Conservation (phyloP, 2,888 invertebrate genomes). For the Galerucella calmariensis region DNA sequence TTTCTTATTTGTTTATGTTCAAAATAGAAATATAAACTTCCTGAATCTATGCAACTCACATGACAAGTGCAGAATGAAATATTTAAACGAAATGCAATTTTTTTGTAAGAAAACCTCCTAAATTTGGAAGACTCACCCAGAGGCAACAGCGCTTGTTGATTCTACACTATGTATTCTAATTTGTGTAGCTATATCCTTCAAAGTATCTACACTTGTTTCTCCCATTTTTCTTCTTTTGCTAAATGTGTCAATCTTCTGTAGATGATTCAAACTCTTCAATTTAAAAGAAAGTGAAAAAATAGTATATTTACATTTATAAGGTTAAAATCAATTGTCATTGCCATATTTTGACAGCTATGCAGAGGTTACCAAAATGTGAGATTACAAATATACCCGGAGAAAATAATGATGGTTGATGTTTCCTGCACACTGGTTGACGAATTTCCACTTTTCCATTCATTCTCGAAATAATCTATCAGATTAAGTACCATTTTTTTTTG, state of each 20-base stretch:
- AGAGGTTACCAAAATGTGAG: too few species aligned
- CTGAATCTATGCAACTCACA: too few species aligned
- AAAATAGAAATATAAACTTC: too few species aligned
- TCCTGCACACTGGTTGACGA: too few species aligned
- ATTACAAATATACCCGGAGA: too few species aligned
- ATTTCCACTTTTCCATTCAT: too few species aligned
- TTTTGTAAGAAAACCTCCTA: neutral
- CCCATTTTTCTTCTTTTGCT: constrained; percentile 11
- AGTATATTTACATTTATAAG: neutral
- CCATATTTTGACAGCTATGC: neutral
- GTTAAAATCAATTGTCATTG: neutral
- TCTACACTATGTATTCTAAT: constrained; percentile 91
- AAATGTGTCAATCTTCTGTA: neutral
- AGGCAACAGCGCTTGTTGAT: constrained; percentile 93
- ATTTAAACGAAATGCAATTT: too few species aligned
- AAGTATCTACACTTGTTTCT: constrained; percentile 69
- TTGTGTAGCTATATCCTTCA: constrained; percentile 92
- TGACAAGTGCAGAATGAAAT: neutral
- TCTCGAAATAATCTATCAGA: too few species aligned
- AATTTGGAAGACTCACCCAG: constrained; percentile 77
- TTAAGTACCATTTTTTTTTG: too few species aligned
- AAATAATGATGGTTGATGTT: too few species aligned
- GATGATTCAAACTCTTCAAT: neutral
- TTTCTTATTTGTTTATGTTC: too few species aligned
- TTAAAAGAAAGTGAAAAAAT: constrained; percentile 1